Percentiles rank a stretch among this genome's conserved stretches.
These are phyloP conservation scores for Copidosoma aretas DNA, from an alignment of 2,888 invertebrate species.

Conservation along the genomic window DNA sequence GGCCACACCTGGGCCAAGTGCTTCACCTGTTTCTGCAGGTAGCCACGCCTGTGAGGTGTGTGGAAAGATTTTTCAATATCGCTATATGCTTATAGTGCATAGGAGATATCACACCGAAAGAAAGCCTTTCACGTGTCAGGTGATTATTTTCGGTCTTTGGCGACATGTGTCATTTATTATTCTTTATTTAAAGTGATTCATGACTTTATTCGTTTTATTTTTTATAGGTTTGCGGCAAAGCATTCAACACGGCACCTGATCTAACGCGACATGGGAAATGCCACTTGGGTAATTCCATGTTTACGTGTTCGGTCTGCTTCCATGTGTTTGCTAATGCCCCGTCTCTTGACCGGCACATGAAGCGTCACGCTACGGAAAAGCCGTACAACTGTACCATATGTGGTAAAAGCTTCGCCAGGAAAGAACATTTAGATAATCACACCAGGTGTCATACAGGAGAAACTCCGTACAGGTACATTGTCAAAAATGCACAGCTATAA, in stretches of 20 bases:
- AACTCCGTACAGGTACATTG: constrained; percentile 73
- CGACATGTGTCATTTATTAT: too few relatives aligned
- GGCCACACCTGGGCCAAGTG: constrained; percentile 63
- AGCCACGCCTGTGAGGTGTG: constrained; percentile 84
- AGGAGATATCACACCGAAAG: constrained; percentile 85
- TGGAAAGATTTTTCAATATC: constrained; percentile 85
- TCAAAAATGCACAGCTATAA: neutral
- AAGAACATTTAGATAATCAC: constrained; percentile 87
- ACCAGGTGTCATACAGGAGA: constrained; percentile 83
- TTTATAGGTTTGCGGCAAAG: constrained; percentile 78
- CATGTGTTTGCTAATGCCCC: constrained; percentile 78
- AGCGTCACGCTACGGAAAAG: constrained; percentile 82
- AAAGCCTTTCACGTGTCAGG: constrained; percentile 79
- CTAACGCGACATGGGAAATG: constrained; percentile 84
- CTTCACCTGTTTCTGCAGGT: constrained; percentile 69
- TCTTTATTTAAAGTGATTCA: neutral
- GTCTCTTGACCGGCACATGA: constrained; percentile 75
- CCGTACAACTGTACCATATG: constrained; percentile 86
- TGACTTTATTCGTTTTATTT: neutral
- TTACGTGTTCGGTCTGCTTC: constrained; percentile 75
- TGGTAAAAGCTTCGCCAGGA: constrained; percentile 85
- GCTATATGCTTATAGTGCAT: constrained; percentile 87
- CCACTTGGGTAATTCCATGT: constrained; percentile 80
- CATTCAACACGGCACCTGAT: constrained; percentile 81
- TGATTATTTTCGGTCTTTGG: constrained; percentile 34